Conservation (phyloP, 2,888 invertebrate genomes). For the Ptycholaimellus sp. region DNA sequence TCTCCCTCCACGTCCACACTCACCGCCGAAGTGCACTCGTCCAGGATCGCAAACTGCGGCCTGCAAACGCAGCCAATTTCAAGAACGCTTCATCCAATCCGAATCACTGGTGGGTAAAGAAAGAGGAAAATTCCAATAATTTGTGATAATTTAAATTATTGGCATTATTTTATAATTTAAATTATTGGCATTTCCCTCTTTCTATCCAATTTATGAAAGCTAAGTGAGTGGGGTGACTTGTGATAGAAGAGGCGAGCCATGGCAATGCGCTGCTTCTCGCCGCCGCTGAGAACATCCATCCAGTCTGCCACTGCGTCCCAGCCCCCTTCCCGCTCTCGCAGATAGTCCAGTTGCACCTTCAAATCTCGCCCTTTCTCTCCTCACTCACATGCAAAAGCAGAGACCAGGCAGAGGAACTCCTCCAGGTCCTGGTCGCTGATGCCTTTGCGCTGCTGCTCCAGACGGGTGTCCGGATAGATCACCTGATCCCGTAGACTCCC, state of each 20-base stretch:
- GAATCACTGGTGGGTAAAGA: no score
- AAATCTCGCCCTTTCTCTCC: not conserved
- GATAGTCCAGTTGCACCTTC: conserved; percentile 53
- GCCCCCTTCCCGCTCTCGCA: conserved; percentile 50
- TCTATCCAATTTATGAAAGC: no score
- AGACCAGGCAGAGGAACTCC: conserved; percentile 40
- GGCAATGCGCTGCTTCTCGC: conserved; percentile 83
- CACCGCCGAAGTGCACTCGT: conserved; percentile 34
- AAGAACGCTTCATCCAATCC: no score
- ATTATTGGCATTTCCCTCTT: no score
- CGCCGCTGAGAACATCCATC: conserved; percentile 86
- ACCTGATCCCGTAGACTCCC: conserved; percentile 65
- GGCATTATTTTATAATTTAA: no score
- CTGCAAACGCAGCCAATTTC: conserved; percentile 6
- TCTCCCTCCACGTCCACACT: conserved; percentile 33
- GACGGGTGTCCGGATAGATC: conserved; percentile 68
- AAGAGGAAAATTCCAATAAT: no score
- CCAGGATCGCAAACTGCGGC: conserved; percentile 31
- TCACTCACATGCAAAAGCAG: conserved; percentile 1
- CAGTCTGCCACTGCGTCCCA: conserved; percentile 46
- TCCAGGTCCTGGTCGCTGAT: conserved; percentile 49
- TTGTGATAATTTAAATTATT: no score
- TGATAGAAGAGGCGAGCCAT: conserved; percentile 90
- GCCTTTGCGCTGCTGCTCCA: conserved; percentile 47
- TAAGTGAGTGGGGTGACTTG: no score